Base-by-base conservation (phyloP, 1,140 invertebrate genomes). In the Scaptomyza hsui region DNA sequence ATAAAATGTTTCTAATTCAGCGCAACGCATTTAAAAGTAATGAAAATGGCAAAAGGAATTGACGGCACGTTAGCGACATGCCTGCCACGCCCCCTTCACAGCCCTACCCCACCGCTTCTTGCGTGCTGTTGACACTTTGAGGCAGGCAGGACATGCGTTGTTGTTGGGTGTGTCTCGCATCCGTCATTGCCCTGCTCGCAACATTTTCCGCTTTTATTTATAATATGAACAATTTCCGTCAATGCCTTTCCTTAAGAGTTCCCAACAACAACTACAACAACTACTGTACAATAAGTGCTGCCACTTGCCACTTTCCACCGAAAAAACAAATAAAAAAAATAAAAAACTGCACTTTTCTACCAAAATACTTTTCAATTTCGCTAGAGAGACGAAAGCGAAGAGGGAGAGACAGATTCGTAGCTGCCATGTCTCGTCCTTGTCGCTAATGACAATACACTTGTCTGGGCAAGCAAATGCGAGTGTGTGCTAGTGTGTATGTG, bases 361-460 rank as follows among this genome's bases (percentile, higher is more conserved):
- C 44, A 37, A 78, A 41, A 37, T 37, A 37, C 80, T 88, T 88
- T 88, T 88, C 82, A 88, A 88, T 88, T 88, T 88, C 52, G 52
- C 37, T 12, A 51, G 61, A 39, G 4, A 24, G 37, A 3, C 1
- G 4, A 4, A 9, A 9, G 6, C 19, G 15, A 21, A 0, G 49
- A 18, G 29, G 5, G 10, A 18, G 15, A 21, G 21, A 62, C 59
- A 69, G 78, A 86, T 81, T 78, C 81, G 79, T 75, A 59, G 59
- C 13, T 48, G 49, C 45, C 39, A 48, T 77, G 55, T 86, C 68
- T 72, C 56, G 76, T 77, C 47, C 77, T 82, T 80, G 78, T 75
- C 78, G 82, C 82, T 88, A 88, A 88, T 88, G 82, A 88, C 82
- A 88, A 88, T 88, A 88, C 83, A 88, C 83, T 78, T 70, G 75